Conservation (phyloP, 92 coral and sea anemone genomes). For the Anthopleura xanthogrammica region DNA sequence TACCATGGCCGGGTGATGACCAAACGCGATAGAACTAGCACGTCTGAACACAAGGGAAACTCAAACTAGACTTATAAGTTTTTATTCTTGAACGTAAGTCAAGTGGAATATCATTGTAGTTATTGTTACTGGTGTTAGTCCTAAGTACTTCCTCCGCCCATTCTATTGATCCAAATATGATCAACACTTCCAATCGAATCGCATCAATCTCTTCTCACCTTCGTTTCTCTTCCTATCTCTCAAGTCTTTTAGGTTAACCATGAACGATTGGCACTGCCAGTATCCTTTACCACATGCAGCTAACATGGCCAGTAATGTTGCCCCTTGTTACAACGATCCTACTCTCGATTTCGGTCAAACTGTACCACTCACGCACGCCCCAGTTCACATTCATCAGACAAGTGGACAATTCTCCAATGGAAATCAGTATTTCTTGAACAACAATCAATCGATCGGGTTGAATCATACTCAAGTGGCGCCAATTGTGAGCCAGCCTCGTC, state of each 20-base stretch:
- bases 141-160: constrained; percentile 20
- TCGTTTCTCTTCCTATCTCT: constrained; percentile 4
- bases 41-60: background rate
- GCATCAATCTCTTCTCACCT: constrained; percentile 8
- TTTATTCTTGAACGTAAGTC: background rate
- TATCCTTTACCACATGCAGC: constrained; percentile 50
- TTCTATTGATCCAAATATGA: background rate
- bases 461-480: background rate
- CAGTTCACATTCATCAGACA: constrained; percentile 48
- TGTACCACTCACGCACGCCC: constrained; percentile 96
- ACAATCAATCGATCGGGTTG: constrained; percentile 11
- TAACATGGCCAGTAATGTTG: constrained; percentile 18
- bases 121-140: background rate
- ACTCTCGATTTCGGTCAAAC: constrained; percentile 71
- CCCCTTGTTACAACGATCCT: constrained; percentile 40
- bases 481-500: constrained; percentile 3
- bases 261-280: constrained; percentile 77
- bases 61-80: background rate
- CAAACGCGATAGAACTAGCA: background rate
- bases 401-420: constrained; percentile 13
- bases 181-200: background rate
- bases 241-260: constrained; percentile 17
- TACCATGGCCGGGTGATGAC: constrained; percentile 12
- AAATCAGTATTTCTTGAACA: constrained; percentile 9
- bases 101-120: background rate